Evolutionary conservation across 2,888 invertebrate genomes (phyloP), one percentile per base, ranked within the genome.

Genomic region (Merodon equestris): DNA sequence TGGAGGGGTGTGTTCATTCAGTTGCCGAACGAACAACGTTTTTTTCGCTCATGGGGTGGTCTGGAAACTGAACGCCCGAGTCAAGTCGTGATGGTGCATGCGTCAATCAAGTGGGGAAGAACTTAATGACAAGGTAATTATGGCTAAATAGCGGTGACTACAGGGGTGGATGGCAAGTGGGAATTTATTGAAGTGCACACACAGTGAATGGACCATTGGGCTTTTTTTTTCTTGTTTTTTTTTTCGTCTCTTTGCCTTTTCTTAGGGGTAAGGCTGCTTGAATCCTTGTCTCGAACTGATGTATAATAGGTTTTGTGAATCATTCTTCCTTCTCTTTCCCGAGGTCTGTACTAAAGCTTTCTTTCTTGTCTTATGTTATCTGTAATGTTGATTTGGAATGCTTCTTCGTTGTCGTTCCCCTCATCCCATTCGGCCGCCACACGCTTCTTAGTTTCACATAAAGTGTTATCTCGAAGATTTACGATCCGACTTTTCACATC

Each of bases 391-490:
- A 77, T 77, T 77, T 77, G 77, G 77, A 77, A 73, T 50, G 67
- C 57, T 63, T 27, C 27, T 27, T 27, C 27, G 27, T 27, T 27
- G 27, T 27, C 34, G 53, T 63, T 54, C 45, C 1, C 34, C 57
- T 84, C 84, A 83, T 84, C 83, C 83, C 82, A 84, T 84, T 83
- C 84, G 12, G 9, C 53, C 58, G 15, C 13, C 66, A 14, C 19
- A 83, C 81, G 86, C 86, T 87, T 88, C 87, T 87, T 87, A 88
- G 88, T 88, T 89, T 89, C 89, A 88, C 88, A 89, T 89, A 89
- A 89, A 89, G 88, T 88, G 88, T 89, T 89, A 89, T 89, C 89
- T 87, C 83, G 84, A 89, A 89, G 89, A 89, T 89, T 89, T 89
- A 89, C 88, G 89, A 89, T 87, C 87, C 87, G 89, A 89, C 89